Evolutionary conservation across 1,140 invertebrate genomes (phyloP).

Genomic region (Drosophila ohnishii): DNA sequence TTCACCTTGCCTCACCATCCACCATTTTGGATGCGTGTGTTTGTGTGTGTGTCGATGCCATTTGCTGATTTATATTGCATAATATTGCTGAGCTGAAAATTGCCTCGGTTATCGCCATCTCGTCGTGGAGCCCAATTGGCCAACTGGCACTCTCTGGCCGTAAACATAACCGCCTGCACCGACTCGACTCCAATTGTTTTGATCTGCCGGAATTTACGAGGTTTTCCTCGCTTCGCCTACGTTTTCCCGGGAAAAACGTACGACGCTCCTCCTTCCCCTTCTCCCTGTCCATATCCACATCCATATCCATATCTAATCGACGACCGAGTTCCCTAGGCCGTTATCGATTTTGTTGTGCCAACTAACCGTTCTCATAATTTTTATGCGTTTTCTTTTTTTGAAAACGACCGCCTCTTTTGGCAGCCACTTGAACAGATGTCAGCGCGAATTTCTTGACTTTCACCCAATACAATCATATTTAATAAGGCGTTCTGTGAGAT

Average conservation of each 20-base stretch:
- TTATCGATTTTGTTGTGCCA: conserved; percentile 58
- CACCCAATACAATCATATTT: conserved; percentile 76
- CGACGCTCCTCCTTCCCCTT: conserved; percentile 5
- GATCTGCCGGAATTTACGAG: conserved; percentile 73
- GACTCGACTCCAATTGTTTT: conserved; percentile 66
- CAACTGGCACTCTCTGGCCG: conserved; percentile 49
- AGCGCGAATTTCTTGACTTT: conserved; percentile 62
- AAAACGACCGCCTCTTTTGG: conserved; percentile 19
- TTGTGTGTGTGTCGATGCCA: conserved; percentile 48
- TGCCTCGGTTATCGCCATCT: conserved; percentile 58
- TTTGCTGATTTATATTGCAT: conserved; percentile 81
- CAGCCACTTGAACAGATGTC: conserved; percentile 78
- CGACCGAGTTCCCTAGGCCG: conserved; percentile 25
- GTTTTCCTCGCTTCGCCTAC: conserved; percentile 10
- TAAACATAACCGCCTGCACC: conserved; percentile 66
- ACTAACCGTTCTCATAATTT: conserved; percentile 65
- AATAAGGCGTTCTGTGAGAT: conserved; percentile 62
- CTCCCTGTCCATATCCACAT: conserved; percentile 48
- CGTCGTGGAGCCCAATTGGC: conserved; percentile 58
- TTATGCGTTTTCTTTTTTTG: conserved; percentile 28
- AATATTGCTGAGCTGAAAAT: conserved; percentile 72
- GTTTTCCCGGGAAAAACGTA: conserved; percentile 30
- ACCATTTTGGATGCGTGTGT: conserved; percentile 18
- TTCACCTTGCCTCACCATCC: conserved; percentile 41
- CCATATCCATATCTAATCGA: conserved; percentile 63